Conservation (phyloP, 1,140 invertebrate genomes). For the Philopotamus ludificatus region DNA sequence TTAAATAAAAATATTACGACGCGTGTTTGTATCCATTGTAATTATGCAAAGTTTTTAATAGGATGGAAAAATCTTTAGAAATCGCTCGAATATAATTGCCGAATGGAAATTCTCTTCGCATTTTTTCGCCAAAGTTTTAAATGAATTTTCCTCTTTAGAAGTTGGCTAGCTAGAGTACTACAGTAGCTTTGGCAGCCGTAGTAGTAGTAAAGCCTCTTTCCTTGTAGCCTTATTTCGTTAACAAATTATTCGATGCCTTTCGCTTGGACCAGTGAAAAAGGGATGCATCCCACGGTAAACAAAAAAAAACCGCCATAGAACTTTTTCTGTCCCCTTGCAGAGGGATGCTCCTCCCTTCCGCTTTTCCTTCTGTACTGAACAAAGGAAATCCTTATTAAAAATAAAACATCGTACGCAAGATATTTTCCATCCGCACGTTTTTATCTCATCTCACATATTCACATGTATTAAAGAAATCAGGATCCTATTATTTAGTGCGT, state of each 20-base stretch:
- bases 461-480: too few relatives aligned
- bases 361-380: neutral
- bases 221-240: constrained; percentile 30
- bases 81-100: constrained; percentile 5
- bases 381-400: constrained; percentile 16
- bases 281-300: constrained; percentile 11
- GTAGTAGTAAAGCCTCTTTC: constrained; percentile 18
- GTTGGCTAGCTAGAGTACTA: constrained; percentile 14
- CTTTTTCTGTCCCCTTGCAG: constrained; percentile 6
- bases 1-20: too few relatives aligned
- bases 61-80: constrained; percentile 5
- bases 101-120: neutral
- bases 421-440: too few relatives aligned
- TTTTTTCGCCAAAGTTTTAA: constrained; percentile 27
- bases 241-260: constrained; percentile 28
- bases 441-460: too few relatives aligned
- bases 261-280: neutral
- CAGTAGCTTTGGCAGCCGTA: constrained; percentile 1
- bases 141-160: constrained; percentile 26
- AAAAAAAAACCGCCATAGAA: constrained; percentile 1
- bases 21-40: too few relatives aligned
- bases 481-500: too few relatives aligned
- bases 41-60: neutral
- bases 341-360: neutral
- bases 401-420: neutral